Evolutionary conservation across 2,888 invertebrate genomes (phyloP).

Genomic region (Myopa testacea): DNA sequence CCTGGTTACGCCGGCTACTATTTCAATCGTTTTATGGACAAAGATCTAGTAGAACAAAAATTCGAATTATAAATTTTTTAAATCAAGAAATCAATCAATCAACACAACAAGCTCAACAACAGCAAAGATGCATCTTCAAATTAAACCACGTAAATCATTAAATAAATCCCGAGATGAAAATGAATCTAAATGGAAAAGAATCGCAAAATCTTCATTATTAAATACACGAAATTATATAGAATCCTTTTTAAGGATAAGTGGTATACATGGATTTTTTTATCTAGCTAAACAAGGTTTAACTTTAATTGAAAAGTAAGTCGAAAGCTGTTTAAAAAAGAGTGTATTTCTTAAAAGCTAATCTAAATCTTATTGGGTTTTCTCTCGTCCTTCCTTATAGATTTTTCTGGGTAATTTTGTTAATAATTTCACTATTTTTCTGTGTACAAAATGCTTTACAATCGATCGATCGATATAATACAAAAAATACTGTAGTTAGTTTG

Average conservation of each 20-base stretch:
- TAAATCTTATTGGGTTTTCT: not conserved
- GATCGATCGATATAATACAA: constrained; percentile 59
- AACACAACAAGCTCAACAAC: not conserved
- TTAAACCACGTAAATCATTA: constrained; percentile 12
- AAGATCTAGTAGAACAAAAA: constrained; percentile 19
- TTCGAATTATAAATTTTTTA: constrained; percentile 16
- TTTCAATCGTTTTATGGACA: constrained; percentile 49
- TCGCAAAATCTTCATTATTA: not conserved
- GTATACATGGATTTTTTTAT: constrained; percentile 64
- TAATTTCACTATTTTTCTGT: constrained; percentile 56
- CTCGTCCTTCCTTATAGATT: constrained; percentile 45
- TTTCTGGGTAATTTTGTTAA: constrained; percentile 60
- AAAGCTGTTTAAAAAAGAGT: not conserved
- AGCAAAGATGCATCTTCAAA: constrained; percentile 24
- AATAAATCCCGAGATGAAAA: not conserved
- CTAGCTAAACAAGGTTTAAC: constrained; percentile 53
- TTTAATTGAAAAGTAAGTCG: constrained; percentile 55
- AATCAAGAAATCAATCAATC: not conserved
- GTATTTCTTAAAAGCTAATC: not conserved
- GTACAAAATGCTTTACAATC: constrained; percentile 61
- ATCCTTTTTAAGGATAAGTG: constrained; percentile 59
- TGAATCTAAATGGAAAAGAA: not conserved
- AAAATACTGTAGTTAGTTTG: constrained; percentile 65
- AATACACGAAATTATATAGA: constrained; percentile 40
- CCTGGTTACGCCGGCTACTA: constrained; percentile 48